phyloP scores from a whole-genome alignment of 2,888 invertebrate species.

The Thymelicus lineola region DNA sequence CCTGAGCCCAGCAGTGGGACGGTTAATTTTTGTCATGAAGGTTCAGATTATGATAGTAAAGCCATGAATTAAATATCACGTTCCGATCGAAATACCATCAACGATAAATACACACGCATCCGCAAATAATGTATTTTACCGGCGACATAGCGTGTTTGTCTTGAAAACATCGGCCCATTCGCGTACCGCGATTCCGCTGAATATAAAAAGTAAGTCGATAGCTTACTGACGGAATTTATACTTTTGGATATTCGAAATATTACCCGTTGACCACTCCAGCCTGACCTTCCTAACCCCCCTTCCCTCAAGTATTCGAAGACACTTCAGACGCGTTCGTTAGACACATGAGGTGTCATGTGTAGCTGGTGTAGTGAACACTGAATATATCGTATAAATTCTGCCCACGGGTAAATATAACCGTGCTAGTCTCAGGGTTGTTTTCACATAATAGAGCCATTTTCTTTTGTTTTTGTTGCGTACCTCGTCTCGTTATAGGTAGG shows the following conservation, averaged over 20 bases:
- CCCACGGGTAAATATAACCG: constrained; percentile 83
- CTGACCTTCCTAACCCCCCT: constrained; percentile 49
- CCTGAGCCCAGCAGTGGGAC: no score
- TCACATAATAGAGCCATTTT: constrained; percentile 85
- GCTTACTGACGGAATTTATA: constrained; percentile 83
- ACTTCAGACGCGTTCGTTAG: constrained; percentile 38
- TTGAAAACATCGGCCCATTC: constrained; percentile 80
- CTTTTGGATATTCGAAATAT: constrained; percentile 84
- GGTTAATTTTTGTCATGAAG: no score
- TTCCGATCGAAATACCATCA: constrained; percentile 36
- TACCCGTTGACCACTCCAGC: constrained; percentile 59
- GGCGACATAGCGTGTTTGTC: constrained; percentile 70
- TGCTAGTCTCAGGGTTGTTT: constrained; percentile 81
- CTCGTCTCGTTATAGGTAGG: constrained; percentile 77
- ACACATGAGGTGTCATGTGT: constrained; percentile 55
- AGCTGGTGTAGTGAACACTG: constrained; percentile 67
- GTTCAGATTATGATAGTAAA: neutral
- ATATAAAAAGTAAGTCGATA: constrained; percentile 85
- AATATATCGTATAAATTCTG: constrained; percentile 83
- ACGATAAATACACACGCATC: constrained; percentile 39
- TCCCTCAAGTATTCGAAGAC: neutral
- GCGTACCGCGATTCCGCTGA: constrained; percentile 73
- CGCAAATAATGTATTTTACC: constrained; percentile 45
- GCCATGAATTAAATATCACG: neutral
- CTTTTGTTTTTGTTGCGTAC: constrained; percentile 83